A percentile compares a stretch with the other conserved stretches of the same genome.
These are phyloP conservation scores for Microcebus tavaratra DNA, from an alignment of 2,113 vertebrate species.

Conservation along the genomic window DNA sequence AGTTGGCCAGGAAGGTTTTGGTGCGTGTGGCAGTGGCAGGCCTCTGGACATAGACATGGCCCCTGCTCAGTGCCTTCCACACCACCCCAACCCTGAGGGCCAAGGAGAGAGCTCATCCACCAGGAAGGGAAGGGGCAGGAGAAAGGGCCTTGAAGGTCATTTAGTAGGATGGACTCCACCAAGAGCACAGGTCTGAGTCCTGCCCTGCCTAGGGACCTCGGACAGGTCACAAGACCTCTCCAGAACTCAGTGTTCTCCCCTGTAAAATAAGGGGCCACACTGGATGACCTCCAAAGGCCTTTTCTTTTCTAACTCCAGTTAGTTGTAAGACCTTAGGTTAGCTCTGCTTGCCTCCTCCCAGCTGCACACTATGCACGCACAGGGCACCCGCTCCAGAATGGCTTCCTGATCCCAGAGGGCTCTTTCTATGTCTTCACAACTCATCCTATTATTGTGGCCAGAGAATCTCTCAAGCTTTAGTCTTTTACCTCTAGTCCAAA, in stretches of 20 bases:
- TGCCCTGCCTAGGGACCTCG: not conserved
- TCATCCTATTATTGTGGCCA: not conserved
- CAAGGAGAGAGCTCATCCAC: not conserved
- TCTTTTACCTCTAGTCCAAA: not conserved
- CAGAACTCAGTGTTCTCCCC: not conserved
- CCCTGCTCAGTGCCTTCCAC: not conserved
- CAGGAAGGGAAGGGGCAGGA: not conserved
- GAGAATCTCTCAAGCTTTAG: not conserved
- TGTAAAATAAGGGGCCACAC: not conserved
- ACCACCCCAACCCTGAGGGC: not conserved
- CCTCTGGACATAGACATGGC: not conserved
- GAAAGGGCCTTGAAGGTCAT: not conserved
- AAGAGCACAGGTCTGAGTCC: not conserved
- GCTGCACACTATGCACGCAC: not conserved
- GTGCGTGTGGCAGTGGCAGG: constrained; percentile 71
- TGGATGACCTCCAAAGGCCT: not conserved
- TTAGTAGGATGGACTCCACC: not conserved
- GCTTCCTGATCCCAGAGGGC: not conserved
- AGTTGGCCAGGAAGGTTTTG: constrained; percentile 93
- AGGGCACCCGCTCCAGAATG: not conserved
- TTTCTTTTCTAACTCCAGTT: not conserved
- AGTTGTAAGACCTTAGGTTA: not conserved
- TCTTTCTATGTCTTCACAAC: not conserved
- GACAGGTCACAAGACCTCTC: not conserved
- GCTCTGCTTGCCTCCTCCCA: not conserved